These are phyloP conservation scores for Pollimyrus isidori DNA, from an alignment of 2,113 vertebrate genomes.

Conservation along the genomic window DNA sequence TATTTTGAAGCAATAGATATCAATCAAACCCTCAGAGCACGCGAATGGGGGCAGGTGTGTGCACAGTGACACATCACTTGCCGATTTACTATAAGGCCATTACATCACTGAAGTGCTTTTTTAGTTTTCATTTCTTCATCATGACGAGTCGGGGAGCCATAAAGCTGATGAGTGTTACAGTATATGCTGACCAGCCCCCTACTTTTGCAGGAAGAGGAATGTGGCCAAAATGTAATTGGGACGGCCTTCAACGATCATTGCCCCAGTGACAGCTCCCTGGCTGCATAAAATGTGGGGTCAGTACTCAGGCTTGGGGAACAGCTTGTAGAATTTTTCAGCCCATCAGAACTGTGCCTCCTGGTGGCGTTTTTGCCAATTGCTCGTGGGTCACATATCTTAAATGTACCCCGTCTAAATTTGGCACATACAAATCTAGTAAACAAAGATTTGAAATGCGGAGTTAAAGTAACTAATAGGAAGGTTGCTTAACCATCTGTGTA, in stretches of 20 bases:
- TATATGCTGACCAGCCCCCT: slow-evolving; percentile 43
- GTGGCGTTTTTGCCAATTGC: slow-evolving; percentile 15
- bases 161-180: slow-evolving; percentile 50
- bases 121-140: slow-evolving; percentile 43
- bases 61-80: slow-evolving; percentile 34
- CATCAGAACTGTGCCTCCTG: slow-evolving; percentile 25
- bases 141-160: slow-evolving; percentile 44
- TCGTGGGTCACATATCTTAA: not conserved
- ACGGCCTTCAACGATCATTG: slow-evolving; percentile 41
- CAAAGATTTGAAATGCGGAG: not conserved
- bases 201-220: slow-evolving; percentile 46
- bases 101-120: slow-evolving; percentile 45
- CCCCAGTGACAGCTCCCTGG: slow-evolving; percentile 36
- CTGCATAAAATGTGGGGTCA: slow-evolving; percentile 36
- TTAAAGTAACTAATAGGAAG: not conserved
- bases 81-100: slow-evolving; percentile 25
- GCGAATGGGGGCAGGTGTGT: not conserved
- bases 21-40: not conserved
- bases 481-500: not conserved
- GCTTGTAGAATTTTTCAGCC: not conserved
- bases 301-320: slow-evolving; percentile 30
- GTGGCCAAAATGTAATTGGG: slow-evolving; percentile 41
- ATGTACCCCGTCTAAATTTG: not conserved
- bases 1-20: not conserved
- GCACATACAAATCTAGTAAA: not conserved